A percentile compares a stretch with the other conserved stretches of the same genome.
These are phyloP conservation scores for Spheniscus mendiculus DNA, from an alignment of 2,113 vertebrate species.

Conservation along the genomic window DNA sequence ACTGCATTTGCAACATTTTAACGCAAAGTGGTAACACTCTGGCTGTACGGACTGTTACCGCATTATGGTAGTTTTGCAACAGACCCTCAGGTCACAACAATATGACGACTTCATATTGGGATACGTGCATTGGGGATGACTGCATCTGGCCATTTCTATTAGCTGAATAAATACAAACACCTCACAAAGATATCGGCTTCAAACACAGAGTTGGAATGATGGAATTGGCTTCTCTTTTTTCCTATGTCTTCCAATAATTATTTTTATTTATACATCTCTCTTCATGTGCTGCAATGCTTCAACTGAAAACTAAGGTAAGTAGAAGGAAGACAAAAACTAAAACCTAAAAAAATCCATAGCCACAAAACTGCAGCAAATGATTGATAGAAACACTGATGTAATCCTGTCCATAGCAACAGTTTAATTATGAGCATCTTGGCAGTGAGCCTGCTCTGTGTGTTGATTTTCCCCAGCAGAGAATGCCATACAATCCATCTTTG, in stretches of 20 bases:
- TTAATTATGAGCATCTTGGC: constrained; percentile 80
- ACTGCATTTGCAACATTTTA: background rate
- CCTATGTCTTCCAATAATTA: background rate
- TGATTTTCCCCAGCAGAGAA: constrained; percentile 81
- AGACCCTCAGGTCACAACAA: background rate
- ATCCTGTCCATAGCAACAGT: constrained; percentile 72
- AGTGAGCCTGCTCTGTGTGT: constrained; percentile 76
- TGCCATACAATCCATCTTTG: constrained; percentile 83
- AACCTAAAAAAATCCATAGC: background rate
- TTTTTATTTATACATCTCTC: background rate
- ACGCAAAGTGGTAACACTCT: background rate
- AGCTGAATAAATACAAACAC: background rate
- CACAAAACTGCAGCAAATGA: constrained; percentile 8
- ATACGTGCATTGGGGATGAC: background rate
- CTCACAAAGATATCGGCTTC: background rate
- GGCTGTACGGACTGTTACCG: background rate
- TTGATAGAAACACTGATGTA: constrained; percentile 49
- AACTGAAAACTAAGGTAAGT: background rate
- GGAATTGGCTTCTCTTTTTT: background rate
- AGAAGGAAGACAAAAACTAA: background rate
- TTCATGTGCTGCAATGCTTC: background rate
- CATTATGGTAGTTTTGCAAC: background rate
- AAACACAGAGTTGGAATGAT: background rate
- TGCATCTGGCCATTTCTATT: background rate
- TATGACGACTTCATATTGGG: too few relatives aligned